These are phyloP conservation scores for Apistogramma diplotaenia DNA, from an alignment of 2,113 vertebrate species.

Conservation along the genomic window DNA sequence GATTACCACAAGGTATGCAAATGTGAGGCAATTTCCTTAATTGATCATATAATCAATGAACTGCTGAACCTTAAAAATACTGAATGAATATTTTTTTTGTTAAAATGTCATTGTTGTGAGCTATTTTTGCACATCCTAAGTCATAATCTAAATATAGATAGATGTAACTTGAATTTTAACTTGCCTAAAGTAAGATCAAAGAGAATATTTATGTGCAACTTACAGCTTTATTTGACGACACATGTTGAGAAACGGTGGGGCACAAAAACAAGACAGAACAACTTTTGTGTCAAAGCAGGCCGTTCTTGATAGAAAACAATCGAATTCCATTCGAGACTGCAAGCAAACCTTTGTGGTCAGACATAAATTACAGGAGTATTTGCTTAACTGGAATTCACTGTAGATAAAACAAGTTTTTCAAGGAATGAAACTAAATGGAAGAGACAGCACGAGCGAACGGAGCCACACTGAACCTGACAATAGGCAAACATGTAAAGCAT, in stretches of 20 bases:
- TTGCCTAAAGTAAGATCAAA: no score
- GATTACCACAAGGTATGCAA: conserved; percentile 17
- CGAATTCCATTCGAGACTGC: no score
- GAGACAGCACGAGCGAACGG: neutral
- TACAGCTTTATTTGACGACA: no score
- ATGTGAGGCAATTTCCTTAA: conserved; percentile 37
- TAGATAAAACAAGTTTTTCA: neutral
- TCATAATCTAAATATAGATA: neutral
- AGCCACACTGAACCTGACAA: neutral
- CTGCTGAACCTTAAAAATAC: neutral
- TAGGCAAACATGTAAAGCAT: neutral
- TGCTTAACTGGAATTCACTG: neutral
- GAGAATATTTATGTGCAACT: no score
- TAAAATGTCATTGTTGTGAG: neutral
- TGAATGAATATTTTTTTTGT: neutral
- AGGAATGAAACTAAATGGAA: neutral
- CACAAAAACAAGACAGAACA: neutral
- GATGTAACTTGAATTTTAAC: no score
- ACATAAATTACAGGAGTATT: neutral
- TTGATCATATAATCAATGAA: conserved; percentile 25
- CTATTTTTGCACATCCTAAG: neutral
- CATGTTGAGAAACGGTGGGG: neutral
- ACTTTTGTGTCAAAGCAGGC: neutral
- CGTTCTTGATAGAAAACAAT: no score
- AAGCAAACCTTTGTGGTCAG: neutral